Evolutionary conservation across 2,888 invertebrate species (phyloP), one percentile per base, ranked within the genome.

Genomic region (Lithophane socia): DNA sequence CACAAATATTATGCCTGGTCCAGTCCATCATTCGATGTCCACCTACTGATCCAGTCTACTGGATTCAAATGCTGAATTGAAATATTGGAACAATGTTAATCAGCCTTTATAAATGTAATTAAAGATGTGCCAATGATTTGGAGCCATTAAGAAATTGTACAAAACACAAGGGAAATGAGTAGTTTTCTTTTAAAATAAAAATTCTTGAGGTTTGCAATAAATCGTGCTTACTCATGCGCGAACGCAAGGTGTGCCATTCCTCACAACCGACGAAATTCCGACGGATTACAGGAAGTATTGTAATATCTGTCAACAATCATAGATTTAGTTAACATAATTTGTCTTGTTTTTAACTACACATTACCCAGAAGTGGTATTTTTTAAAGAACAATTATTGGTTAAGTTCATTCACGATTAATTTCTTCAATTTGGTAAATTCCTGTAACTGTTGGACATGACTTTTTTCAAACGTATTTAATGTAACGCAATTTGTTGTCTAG

Each of bases 261-360:
- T 67, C 63, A 80, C 52, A 75, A 29, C 74, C 44, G 44, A 76
- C 49, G 16, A 65, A 75, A 81, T 78, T 24, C 42, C 47, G 42
- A 80, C 60, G 66, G 64, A 69, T 83, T 81, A 75, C 69, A 75
- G 76, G 68, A 75, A 77, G 24, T 37, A 63, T 75, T 60, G 74
- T 69, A 76, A 76, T 68, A 68, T 64, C 75, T 80, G 58, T 63
- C 61, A 29, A 47, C 13, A 80, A 79, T 74, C 13, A 37, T 70
- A 52, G 1, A 73, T 54, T 69, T 65, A 29, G 78, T 70, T 49
- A 24, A 49, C n/a, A 58, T 37, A n/a, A 54, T 58, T 63, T 54
- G 3, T 54, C n/a, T 29, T 52, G 3, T 42, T 60, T 47, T 67
- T 21, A 18, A 21, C 24, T 18, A 56, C 12, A 18, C 13, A 16